Percentiles rank a stretch among this genome's conserved stretches.
Evolutionary conservation across 2,888 invertebrate genomes (phyloP).

Genomic region (Hydropsyche betteni): DNA sequence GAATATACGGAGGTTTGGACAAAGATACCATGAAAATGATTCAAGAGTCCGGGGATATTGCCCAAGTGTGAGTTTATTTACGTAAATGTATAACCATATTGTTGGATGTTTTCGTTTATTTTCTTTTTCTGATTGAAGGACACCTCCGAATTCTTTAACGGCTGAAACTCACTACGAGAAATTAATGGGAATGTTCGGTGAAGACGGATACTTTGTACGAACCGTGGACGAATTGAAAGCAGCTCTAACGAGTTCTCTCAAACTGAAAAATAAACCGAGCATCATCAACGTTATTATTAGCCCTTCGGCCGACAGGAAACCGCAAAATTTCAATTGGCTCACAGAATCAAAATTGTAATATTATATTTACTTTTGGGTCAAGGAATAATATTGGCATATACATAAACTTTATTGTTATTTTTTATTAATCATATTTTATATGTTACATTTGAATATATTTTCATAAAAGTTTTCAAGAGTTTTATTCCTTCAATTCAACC

Average conservation of each 20-base stretch:
- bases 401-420: background rate
- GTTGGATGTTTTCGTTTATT: background rate
- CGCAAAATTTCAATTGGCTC: slow-evolving; percentile 91
- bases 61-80: slow-evolving; percentile 73
- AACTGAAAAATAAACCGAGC: slow-evolving; percentile 78
- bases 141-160: slow-evolving; percentile 84
- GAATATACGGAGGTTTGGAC: slow-evolving; percentile 90
- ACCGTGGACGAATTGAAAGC: slow-evolving; percentile 78
- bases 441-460: background rate
- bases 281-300: slow-evolving; percentile 92
- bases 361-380: slow-evolving; percentile 7
- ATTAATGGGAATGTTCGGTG: slow-evolving; percentile 88
- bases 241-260: slow-evolving; percentile 74
- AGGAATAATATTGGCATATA: background rate
- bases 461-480: background rate
- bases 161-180: slow-evolving; percentile 87
- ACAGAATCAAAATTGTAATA: slow-evolving; percentile 88
- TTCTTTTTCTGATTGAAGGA: slow-evolving; percentile 64
- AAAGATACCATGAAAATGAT: slow-evolving; percentile 77
- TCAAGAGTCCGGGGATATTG: slow-evolving; percentile 74
- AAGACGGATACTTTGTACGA: slow-evolving; percentile 80
- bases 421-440: slow-evolving; percentile 18
- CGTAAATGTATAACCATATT: background rate
- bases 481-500: background rate
- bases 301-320: slow-evolving; percentile 88